Base-by-base conservation (phyloP, 2,888 invertebrate species). In the Stenodera caucasica region DNA sequence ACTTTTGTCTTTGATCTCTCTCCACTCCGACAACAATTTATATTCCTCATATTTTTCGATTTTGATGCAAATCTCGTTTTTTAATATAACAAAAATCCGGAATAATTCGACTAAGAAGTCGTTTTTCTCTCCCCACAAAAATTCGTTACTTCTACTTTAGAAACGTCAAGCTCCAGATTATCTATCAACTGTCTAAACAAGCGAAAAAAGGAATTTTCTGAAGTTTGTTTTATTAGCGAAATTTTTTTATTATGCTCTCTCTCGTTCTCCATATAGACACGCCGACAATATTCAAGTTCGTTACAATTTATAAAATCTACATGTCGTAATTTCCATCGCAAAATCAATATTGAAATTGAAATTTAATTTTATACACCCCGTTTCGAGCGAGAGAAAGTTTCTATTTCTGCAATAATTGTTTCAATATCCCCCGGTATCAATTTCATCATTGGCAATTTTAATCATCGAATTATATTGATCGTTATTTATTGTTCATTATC, bases 311-410 rank as follows among this genome's bases (percentile, higher is more conserved):
- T 45, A 9, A 5, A 45, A 45, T 21, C 21, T 45, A 21, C 6
- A 23, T 9, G n/a, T 23, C 12, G n/a, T 45, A 23, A 45, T 9
- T 23, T n/a, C 18, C 18, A 45, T 45, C 21, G 3, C 5, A 45
- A 45, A 45, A 45, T 45, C 45, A 45, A 45, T 45, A 45, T n/a
- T 23, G 9, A 45, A 45, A 45, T 45, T 45, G 45, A 45, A 45
- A 23, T 9, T 45, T 45, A 23, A 45, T 45, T 23, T 11, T 12
- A 23, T 45, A n/a, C n/a, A 11, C 11, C 1, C 12, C 7, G 18
- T 45, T 21, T 45, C 21, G 6, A 21, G 1, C 8, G 45, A n/a
- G 11, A 12, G 45, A 45, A 45, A 45, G 23, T 45, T 37, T 37
- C 37, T 15, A 37, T 37, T 37, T 15, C 14, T 15, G 2, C 12